A percentile compares a stretch with the other conserved stretches of the same genome.
Evolutionary conservation across 2,888 invertebrate genomes (phyloP).

Genomic region (Cetonia aurata): DNA sequence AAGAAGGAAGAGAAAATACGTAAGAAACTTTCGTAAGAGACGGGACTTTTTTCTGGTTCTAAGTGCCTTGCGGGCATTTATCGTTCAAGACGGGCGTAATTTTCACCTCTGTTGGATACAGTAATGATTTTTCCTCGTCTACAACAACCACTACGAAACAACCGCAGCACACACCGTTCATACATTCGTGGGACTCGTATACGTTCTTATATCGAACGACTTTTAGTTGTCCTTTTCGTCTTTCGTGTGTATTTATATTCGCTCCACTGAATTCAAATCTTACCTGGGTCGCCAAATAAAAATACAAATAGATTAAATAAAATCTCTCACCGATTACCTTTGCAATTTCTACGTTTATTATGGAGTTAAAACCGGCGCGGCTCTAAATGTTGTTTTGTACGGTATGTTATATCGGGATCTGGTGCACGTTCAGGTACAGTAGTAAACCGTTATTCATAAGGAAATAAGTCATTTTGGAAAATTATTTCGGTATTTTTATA

Average conservation of each 20-base stretch:
- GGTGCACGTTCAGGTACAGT: not conserved
- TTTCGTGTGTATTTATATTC: constrained; percentile 46
- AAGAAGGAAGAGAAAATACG: constrained; percentile 21
- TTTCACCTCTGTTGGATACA: constrained; percentile 59
- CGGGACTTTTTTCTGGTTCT: constrained; percentile 30
- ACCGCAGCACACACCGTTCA: constrained; percentile 13
- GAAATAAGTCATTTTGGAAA: constrained; percentile 17
- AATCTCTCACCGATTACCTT: constrained; percentile 29
- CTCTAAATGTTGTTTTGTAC: not conserved
- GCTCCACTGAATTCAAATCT: constrained; percentile 47
- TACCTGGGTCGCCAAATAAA: constrained; percentile 24
- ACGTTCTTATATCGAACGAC: constrained; percentile 34
- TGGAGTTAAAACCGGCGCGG: not conserved
- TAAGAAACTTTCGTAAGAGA: constrained; percentile 30
- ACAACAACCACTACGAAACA: constrained; percentile 29
- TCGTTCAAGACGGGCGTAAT: constrained; percentile 56
- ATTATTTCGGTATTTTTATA: not conserved
- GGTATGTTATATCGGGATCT: not conserved
- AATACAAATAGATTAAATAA: constrained; percentile 34
- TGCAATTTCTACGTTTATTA: constrained; percentile 25
- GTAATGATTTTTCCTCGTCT: constrained; percentile 58
- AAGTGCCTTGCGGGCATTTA: constrained; percentile 44
- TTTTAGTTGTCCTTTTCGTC: constrained; percentile 45
- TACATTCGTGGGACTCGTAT: not conserved
- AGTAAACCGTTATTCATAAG: constrained; percentile 8